These are phyloP conservation scores for Periophthalmus magnuspinnatus DNA, from an alignment of 2,797 vertebrate species.

Conservation along the genomic window DNA sequence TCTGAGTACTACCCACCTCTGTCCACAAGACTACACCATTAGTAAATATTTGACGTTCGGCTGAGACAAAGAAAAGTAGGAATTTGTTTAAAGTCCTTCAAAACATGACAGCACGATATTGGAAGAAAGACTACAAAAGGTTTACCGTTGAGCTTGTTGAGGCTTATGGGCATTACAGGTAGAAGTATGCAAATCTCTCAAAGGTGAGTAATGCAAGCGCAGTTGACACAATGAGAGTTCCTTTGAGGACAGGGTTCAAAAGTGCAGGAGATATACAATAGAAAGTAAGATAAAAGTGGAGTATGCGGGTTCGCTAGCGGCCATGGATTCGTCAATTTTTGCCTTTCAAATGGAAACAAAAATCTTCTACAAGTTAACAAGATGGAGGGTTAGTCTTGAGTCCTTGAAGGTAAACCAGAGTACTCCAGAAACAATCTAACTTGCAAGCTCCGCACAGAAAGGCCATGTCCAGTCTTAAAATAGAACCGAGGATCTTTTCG, in stretches of 20 bases:
- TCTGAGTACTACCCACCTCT: too few relatives aligned
- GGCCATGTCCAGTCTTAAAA: neutral
- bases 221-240: neutral
- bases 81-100: slow-evolving; percentile 72
- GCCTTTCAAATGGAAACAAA: neutral
- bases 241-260: neutral
- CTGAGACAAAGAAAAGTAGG: slow-evolving; percentile 69
- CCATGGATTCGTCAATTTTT: neutral
- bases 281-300: neutral
- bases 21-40: slow-evolving; percentile 70
- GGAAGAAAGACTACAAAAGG: slow-evolving; percentile 28
- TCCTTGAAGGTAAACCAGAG: neutral
- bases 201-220: slow-evolving; percentile 20
- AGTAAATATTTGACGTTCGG: slow-evolving; percentile 76
- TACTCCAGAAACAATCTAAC: neutral
- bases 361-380: neutral
- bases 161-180: slow-evolving; percentile 16
- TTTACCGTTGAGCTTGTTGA: slow-evolving; percentile 18
- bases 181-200: slow-evolving; percentile 11
- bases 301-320: neutral
- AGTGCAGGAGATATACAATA: neutral
- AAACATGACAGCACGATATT: slow-evolving; percentile 74
- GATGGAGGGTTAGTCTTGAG: neutral
- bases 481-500: neutral
- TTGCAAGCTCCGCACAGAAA: neutral